phyloP scores from a whole-genome alignment of 2,113 vertebrate species.

The Amphiprion ocellaris region DNA sequence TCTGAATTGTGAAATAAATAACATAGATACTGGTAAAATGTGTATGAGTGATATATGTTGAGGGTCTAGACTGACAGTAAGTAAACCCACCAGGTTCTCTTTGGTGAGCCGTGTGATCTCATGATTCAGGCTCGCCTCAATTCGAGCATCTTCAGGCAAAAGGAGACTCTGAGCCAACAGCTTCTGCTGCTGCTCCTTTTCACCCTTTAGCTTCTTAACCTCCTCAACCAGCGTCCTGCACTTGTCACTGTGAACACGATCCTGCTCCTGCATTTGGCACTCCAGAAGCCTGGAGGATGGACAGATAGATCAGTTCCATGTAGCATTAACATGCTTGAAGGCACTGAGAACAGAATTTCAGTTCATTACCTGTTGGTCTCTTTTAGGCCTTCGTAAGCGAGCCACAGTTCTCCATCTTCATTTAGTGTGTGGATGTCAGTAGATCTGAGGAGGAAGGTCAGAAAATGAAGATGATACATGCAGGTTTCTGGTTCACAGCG shows the following conservation, averaged over 20 bases:
- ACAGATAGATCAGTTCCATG: conserved; percentile 55
- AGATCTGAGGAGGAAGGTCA: conserved; percentile 81
- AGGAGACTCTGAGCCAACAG: conserved; percentile 90
- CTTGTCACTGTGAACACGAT: conserved; percentile 86
- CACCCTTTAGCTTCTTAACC: conserved; percentile 89
- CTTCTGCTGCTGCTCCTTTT: conserved; percentile 92
- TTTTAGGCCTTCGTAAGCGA: conserved; percentile 97
- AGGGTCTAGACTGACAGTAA: not conserved
- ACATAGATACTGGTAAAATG: not conserved
- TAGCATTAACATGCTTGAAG: not conserved
- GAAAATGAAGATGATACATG: conserved; percentile 5
- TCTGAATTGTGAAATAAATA: not conserved
- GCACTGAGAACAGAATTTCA: not conserved
- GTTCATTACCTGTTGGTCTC: conserved; percentile 93
- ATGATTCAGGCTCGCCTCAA: conserved; percentile 92
- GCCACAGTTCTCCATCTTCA: conserved; percentile 97
- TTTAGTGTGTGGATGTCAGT: conserved; percentile 90
- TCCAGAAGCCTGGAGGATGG: conserved; percentile 89
- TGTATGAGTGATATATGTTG: not conserved
- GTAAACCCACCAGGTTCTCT: conserved; percentile 91
- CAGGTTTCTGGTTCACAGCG: not conserved
- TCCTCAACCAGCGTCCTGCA: conserved; percentile 86
- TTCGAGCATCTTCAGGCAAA: conserved; percentile 90
- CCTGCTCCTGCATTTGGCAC: conserved; percentile 90
- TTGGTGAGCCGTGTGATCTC: conserved; percentile 95